Conservation (phyloP, 2,888 invertebrate species). For the Plebejus melissa region DNA sequence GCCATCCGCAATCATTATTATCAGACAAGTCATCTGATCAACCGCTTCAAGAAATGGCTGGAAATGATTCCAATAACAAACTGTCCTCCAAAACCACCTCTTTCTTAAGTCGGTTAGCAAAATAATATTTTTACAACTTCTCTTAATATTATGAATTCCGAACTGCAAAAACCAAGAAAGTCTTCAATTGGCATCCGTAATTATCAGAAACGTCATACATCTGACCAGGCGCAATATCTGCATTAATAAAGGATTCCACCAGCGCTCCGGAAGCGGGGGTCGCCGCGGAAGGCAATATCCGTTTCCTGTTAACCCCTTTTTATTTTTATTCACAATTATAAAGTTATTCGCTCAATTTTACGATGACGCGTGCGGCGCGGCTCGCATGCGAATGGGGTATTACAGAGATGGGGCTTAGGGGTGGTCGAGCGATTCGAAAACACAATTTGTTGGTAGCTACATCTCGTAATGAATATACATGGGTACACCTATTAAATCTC, state of each 20-base stretch:
- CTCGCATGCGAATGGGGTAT: constrained; percentile 57
- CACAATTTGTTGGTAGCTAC: background rate
- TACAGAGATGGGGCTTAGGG: background rate
- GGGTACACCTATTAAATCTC: background rate
- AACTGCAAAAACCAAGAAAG: background rate
- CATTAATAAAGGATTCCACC: constrained; percentile 33
- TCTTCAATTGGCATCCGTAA: background rate
- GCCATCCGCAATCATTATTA: no score
- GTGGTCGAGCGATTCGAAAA: background rate
- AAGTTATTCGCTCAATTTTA: constrained; percentile 71
- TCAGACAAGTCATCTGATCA: no score
- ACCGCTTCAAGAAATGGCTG: no score
- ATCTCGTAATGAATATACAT: constrained; percentile 16
- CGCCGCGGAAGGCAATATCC: constrained; percentile 74
- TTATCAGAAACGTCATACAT: constrained; percentile 25
- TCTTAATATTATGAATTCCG: background rate
- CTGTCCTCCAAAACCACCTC: no score
- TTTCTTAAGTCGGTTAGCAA: no score
- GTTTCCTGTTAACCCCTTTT: constrained; percentile 69
- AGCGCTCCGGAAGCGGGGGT: constrained; percentile 52
- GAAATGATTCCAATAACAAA: no score
- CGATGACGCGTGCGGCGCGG: constrained; percentile 42
- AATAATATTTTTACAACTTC: no score
- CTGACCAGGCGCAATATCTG: constrained; percentile 33
- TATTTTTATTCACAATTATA: constrained; percentile 68